Percentiles rank a stretch among this genome's conserved stretches.
These are phyloP conservation scores for Gymnopithys bicolor DNA, from an alignment of 2,797 vertebrate genomes.

Conservation along the genomic window DNA sequence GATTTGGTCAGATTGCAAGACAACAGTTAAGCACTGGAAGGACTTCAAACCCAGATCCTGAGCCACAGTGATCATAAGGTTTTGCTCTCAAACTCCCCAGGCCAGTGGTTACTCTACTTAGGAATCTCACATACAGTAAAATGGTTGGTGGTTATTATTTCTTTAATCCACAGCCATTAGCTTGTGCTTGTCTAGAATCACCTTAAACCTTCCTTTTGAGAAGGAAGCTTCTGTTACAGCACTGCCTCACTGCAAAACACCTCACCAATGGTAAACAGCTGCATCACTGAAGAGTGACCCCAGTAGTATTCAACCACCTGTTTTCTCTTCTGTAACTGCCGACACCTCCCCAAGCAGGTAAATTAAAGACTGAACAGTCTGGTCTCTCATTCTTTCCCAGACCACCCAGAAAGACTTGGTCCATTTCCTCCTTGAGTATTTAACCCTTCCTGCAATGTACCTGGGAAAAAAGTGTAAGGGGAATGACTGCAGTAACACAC, in stretches of 20 bases:
- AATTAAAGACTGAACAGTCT: constrained; percentile 45
- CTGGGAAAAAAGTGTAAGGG: neutral
- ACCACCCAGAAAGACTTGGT: constrained; percentile 50
- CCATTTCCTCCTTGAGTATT: neutral
- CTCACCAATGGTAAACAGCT: neutral
- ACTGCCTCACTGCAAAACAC: neutral
- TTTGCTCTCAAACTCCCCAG: neutral
- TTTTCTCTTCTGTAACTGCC: neutral
- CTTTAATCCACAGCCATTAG: neutral
- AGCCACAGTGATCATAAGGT: neutral
- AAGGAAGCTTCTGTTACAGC: neutral
- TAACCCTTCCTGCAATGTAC: constrained; percentile 40
- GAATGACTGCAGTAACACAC: neutral
- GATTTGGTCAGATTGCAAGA: neutral
- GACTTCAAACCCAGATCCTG: neutral
- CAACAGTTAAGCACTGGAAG: neutral
- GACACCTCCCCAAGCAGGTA: constrained; percentile 34
- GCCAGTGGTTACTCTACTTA: neutral
- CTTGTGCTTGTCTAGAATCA: neutral
- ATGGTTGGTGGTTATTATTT: neutral
- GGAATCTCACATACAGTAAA: neutral
- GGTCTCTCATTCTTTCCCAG: constrained; percentile 41
- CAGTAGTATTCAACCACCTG: constrained; percentile 21
- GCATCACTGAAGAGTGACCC: neutral
- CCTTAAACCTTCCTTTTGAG: neutral